Conservation (phyloP, 2,888 invertebrate genomes). For the Drosophila pegasa region DNA sequence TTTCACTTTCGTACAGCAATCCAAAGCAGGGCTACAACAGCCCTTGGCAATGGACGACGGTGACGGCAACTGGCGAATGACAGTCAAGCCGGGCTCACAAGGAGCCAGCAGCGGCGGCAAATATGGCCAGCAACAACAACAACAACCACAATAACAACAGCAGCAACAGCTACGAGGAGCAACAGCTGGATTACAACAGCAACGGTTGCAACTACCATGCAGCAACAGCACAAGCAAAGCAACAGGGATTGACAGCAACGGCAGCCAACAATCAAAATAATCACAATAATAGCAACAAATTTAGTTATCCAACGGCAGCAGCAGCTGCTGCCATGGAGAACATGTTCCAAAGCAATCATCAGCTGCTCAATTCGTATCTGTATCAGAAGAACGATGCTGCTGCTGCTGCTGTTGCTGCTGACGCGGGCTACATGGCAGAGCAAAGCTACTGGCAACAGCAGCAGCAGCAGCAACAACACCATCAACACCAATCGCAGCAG, state of each 20-base stretch:
- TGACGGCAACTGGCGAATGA: constrained; percentile 87
- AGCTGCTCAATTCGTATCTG: constrained; percentile 67
- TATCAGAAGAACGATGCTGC: constrained; percentile 62
- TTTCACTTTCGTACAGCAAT: constrained; percentile 70
- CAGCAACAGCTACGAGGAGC: constrained; percentile 46
- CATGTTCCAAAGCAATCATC: constrained; percentile 74
- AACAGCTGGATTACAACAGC: constrained; percentile 54
- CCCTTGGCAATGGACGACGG: constrained; percentile 87
- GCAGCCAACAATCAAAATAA: constrained; percentile 60
- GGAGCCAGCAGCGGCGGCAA: constrained; percentile 81
- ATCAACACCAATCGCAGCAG: constrained; percentile 53
- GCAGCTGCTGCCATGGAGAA: constrained; percentile 63
- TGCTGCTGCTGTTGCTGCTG: constrained; percentile 38
- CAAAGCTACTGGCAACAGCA: constrained; percentile 73
- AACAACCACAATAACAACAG: constrained; percentile 29
- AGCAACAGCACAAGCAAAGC: constrained; percentile 44
- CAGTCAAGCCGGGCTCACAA: constrained; percentile 85
- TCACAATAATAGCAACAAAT: constrained; percentile 60
- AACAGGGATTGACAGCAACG: constrained; percentile 51
- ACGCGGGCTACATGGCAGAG: constrained; percentile 61
- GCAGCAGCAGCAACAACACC: constrained; percentile 64
- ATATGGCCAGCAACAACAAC: constrained; percentile 39
- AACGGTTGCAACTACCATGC: constrained; percentile 39
- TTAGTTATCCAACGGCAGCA: constrained; percentile 53
- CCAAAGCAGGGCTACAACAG: constrained; percentile 85